Percentiles rank a stretch among this genome's conserved stretches.
phyloP scores from a whole-genome alignment of 2,797 vertebrate species.

The Linurgus olivaceus region DNA sequence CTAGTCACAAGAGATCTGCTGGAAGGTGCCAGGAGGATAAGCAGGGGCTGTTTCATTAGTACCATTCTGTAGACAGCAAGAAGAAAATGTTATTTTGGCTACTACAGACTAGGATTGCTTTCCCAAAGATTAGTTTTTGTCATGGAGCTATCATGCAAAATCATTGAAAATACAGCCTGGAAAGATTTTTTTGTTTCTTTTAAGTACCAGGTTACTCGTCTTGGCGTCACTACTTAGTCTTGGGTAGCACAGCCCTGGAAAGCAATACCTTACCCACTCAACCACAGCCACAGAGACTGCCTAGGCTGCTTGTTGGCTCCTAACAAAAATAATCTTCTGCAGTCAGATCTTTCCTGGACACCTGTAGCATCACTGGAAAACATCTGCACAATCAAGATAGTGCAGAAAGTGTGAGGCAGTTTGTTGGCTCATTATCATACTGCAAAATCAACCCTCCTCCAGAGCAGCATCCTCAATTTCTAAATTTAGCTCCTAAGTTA shows the following conservation, averaged over 20 bases:
- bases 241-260: neutral
- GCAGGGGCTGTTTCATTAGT: neutral
- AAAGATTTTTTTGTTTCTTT: neutral
- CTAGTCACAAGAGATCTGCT: neutral
- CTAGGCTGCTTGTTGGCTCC: neutral
- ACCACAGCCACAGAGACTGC: neutral
- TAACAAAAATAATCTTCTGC: neutral
- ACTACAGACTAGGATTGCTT: neutral
- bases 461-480: constrained; percentile 5
- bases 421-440: neutral
- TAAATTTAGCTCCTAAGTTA: constrained; percentile 35
- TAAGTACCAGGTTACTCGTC: neutral
- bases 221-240: neutral
- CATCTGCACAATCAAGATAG: constrained; percentile 9
- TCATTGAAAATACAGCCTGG: neutral
- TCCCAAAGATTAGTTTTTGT: neutral
- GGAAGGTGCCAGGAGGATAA: neutral
- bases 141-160: neutral
- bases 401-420: neutral
- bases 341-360: neutral
- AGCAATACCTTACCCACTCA: neutral
- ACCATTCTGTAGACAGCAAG: neutral
- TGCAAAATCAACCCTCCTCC: neutral
- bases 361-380: constrained; percentile 2
- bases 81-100: neutral